Evolutionary conservation across 2,888 invertebrate genomes (phyloP).

Genomic region (Eupithecia dodoneata): DNA sequence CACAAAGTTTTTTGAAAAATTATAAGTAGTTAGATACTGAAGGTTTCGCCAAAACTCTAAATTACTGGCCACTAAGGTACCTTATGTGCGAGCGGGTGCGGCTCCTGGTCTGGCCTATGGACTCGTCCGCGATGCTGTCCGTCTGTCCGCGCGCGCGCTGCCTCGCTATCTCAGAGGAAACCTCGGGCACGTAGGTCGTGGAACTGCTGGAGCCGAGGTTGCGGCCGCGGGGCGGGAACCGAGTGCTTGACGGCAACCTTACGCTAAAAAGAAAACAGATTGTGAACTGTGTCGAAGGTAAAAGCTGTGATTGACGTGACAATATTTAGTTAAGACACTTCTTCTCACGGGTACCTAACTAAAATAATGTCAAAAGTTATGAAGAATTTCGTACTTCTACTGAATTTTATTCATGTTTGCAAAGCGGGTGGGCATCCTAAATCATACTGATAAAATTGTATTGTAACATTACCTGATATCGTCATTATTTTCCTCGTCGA

Average conservation of each 20-base stretch:
- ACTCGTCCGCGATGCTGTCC: conserved; percentile 79
- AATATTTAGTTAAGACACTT: no score
- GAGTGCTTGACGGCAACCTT: conserved; percentile 92
- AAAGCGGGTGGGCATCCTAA: not conserved
- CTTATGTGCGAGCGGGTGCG: conserved; percentile 86
- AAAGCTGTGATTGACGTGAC: no score
- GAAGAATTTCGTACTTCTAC: not conserved
- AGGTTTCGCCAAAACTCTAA: not conserved
- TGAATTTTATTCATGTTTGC: not conserved
- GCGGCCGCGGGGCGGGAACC: conserved; percentile 90
- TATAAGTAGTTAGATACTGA: not conserved
- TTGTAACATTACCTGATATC: conserved; percentile 67
- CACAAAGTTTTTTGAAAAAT: not conserved
- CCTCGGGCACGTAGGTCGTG: conserved; percentile 78
- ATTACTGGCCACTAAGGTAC: conserved; percentile 45
- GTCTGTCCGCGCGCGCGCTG: conserved; percentile 72
- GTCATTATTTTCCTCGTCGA: conserved; percentile 80
- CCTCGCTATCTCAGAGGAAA: conserved; percentile 73
- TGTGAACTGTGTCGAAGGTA: not conserved
- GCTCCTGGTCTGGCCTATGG: conserved; percentile 78
- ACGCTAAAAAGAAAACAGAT: conserved; percentile 44
- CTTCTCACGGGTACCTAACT: no score
- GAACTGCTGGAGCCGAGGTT: conserved; percentile 73
- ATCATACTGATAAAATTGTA: not conserved
- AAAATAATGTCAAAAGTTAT: not conserved